Evolutionary conservation across 2,113 vertebrate genomes (phyloP), one percentile per base, ranked within the genome.

Genomic region (Poeciliopsis occidentalis): DNA sequence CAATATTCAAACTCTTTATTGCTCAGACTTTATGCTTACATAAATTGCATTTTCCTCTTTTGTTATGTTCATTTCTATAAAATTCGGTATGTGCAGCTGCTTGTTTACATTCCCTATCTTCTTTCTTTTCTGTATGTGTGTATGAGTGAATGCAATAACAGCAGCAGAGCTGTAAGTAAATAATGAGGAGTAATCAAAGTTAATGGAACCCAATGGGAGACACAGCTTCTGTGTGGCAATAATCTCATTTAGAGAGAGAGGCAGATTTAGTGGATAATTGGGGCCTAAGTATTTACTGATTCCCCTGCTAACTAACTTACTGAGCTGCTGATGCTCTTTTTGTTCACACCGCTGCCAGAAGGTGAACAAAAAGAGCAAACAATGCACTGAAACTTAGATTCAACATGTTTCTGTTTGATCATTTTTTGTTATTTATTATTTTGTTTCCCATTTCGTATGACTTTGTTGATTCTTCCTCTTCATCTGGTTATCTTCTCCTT

Each of bases 161-260:
- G 87, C 77, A 84, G 90, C 91, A 84, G 92, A 93, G 94, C 93
- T 94, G 94, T 94, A 94, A 94, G 94, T 95, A 95, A 95, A 95
- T 95, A 95, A 95, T 95, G 93, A 94, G 92, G 90, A 94, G 94
- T 95, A 94, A 95, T 95, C 94, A 94, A 95, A 94, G 93, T 92
- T 95, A 95, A 95, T 95, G 91, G 93, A 94, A 94, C 94, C 94
- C 94, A 94, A 92, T 93, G 94, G 94, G 94, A 94, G 93, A 90
- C 89, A 85, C 90, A 91, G 89, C 86, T 93, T 92, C 88, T 87
- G 91, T 88, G 91, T 91, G 91, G 93, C 89, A 93, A 94, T 94
- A 93, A 94, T 93, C 94, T 94, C 92, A 93, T 95, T 95, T 92
- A 94, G 92, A 92, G 91, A 85, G 91, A 91, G 86, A 85, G 85